phyloP scores from a whole-genome alignment of 2,113 vertebrate genomes.

The Microtus ochrogaster region DNA sequence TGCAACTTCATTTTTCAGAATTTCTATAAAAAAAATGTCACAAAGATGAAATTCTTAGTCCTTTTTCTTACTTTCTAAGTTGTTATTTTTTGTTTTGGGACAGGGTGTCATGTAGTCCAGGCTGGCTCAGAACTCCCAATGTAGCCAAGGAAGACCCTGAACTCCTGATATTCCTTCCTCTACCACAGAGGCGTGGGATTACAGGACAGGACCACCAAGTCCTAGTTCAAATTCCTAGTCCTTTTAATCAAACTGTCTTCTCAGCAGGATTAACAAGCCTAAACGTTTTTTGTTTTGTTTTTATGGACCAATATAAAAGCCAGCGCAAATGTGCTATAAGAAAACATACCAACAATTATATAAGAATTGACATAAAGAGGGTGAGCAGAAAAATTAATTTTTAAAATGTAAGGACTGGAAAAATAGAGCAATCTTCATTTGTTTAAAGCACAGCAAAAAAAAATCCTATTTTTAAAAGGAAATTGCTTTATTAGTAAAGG shows the following conservation, averaged over 20 bases:
- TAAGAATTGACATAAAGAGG: constrained; percentile 11
- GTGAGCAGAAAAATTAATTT: constrained; percentile 1
- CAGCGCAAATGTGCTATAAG: constrained; percentile 17
- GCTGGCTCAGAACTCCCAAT: background rate
- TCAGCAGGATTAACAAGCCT: background rate
- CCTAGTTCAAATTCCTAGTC: background rate
- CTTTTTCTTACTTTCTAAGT: constrained; percentile 1
- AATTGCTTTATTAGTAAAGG: constrained; percentile 56
- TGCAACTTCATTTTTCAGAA: constrained; percentile 54
- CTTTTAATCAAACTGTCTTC: constrained; percentile 11
- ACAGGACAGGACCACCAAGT: background rate
- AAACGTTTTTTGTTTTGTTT: constrained; percentile 28
- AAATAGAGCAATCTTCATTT: background rate
- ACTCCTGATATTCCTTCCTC: background rate
- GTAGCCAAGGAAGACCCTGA: background rate
- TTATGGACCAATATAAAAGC: constrained; percentile 28
- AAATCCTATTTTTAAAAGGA: constrained; percentile 21
- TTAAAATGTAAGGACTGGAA: background rate
- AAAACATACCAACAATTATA: constrained; percentile 27
- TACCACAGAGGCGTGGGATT: background rate
- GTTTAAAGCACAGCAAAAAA: constrained; percentile 51
- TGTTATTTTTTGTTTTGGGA: background rate
- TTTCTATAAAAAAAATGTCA: constrained; percentile 33
- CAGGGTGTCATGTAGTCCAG: background rate
- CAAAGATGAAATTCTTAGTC: background rate